phyloP scores from a whole-genome alignment of 2,113 vertebrate species.

The Atractosteus spatula region DNA sequence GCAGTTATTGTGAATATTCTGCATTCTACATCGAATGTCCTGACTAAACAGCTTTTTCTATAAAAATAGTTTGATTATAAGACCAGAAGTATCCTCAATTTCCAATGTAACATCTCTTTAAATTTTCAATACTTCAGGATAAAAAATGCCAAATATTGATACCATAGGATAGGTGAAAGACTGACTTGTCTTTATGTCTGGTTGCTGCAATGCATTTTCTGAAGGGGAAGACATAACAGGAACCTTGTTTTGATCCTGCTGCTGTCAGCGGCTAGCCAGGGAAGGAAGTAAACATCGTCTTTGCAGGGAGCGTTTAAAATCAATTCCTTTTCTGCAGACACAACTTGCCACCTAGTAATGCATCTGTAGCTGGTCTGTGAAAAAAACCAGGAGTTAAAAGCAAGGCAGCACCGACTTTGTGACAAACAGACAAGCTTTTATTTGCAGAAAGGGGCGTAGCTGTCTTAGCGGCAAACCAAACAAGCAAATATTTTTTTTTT shows the following conservation, averaged over 20 bases:
- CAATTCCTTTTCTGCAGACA: constrained; percentile 60
- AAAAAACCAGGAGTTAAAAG: constrained; percentile 60
- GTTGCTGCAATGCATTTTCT: constrained; percentile 16
- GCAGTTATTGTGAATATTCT: too few relatives aligned
- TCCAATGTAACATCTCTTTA: too few relatives aligned
- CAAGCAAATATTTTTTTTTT: constrained; percentile 63
- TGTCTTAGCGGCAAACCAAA: constrained; percentile 37
- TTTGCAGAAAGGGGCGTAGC: constrained; percentile 21
- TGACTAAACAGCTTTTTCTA: too few relatives aligned
- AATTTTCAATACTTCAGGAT: too few relatives aligned
- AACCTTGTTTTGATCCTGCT: constrained; percentile 57
- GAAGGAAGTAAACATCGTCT: constrained; percentile 62
- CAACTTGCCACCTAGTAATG: constrained; percentile 38
- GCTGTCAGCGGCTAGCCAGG: constrained; percentile 56
- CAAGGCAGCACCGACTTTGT: constrained; percentile 42
- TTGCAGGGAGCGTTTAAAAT: constrained; percentile 68
- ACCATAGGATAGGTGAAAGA: too few relatives aligned
- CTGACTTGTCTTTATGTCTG: too few relatives aligned
- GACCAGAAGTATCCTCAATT: too few relatives aligned
- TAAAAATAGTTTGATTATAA: too few relatives aligned
- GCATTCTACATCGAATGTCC: too few relatives aligned
- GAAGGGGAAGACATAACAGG: constrained; percentile 23
- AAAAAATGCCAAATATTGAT: too few relatives aligned
- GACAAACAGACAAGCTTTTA: constrained; percentile 55
- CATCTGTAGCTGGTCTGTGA: constrained; percentile 48